These are phyloP conservation scores for Scolopax mira DNA, from an alignment of 2,113 vertebrate genomes.

Conservation along the genomic window DNA sequence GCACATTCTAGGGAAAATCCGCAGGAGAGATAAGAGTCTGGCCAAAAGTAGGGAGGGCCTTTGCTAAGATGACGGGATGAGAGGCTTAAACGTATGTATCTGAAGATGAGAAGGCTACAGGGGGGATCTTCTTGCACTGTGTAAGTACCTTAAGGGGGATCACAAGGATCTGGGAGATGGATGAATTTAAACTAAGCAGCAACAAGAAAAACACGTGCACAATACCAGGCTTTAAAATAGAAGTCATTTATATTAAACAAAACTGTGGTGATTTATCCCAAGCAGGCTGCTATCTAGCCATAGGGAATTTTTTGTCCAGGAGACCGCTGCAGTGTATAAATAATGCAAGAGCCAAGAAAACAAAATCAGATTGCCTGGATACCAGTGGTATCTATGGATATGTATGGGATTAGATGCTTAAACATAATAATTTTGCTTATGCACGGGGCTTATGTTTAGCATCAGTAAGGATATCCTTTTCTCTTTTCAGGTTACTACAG, in stretches of 20 bases:
- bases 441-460: background rate
- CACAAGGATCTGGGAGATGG: slow-evolving; percentile 44
- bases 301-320: background rate
- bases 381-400: background rate
- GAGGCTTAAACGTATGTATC: background rate
- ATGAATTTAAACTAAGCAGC: slow-evolving; percentile 56
- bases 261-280: background rate
- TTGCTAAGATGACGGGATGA: slow-evolving; percentile 53
- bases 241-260: background rate
- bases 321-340: background rate
- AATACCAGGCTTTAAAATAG: slow-evolving; percentile 25
- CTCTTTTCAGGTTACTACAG: background rate
- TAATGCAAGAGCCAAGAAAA: slow-evolving; percentile 11
- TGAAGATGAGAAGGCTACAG: slow-evolving; percentile 62
- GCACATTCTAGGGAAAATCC: background rate
- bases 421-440: background rate
- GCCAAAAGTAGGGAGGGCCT: background rate
- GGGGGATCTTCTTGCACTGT: slow-evolving; percentile 57
- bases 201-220: slow-evolving; percentile 21
- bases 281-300: background rate
- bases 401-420: slow-evolving; percentile 25
- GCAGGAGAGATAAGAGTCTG: background rate
- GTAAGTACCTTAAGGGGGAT: slow-evolving; percentile 67
- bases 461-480: background rate
- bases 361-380: background rate